A percentile compares a stretch with the other conserved stretches of the same genome.
Conservation (phyloP, 2,113 vertebrate genomes). For the Bos indicus region DNA sequence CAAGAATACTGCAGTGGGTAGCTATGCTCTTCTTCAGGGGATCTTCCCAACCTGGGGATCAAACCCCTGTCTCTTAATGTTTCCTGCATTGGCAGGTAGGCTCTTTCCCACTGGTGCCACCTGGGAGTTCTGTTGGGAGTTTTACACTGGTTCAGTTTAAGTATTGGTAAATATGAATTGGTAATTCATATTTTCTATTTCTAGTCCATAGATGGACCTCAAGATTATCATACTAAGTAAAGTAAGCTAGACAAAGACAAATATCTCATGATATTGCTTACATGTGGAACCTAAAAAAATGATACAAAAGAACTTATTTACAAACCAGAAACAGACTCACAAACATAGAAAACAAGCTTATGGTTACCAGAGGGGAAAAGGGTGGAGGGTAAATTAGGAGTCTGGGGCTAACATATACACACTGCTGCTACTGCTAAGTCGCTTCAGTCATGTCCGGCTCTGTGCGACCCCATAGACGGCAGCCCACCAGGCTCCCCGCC, state of each 20-base stretch:
- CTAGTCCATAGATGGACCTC: neutral
- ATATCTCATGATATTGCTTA: neutral
- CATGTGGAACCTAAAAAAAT: neutral
- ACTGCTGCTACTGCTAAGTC: neutral
- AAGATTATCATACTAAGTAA: neutral
- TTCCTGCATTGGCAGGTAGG: neutral
- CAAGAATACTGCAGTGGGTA: neutral
- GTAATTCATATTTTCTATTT: neutral
- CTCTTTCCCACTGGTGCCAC: neutral
- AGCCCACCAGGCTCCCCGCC: too few relatives aligned
- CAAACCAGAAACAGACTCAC: neutral
- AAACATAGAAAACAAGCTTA: neutral
- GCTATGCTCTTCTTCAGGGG: neutral
- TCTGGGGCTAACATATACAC: neutral
- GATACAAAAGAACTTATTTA: neutral
- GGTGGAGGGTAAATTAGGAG: neutral
- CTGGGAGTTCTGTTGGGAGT: neutral
- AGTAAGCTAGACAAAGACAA: neutral
- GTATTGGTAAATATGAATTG: neutral
- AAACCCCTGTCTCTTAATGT: neutral
- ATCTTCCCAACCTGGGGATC: neutral
- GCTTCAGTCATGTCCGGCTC: too few relatives aligned
- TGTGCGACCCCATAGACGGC: too few relatives aligned
- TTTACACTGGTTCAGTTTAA: neutral
- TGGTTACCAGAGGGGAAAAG: neutral